These are phyloP conservation scores for Phaethornis superciliosus DNA, from an alignment of 2,113 vertebrate species.

Conservation along the genomic window DNA sequence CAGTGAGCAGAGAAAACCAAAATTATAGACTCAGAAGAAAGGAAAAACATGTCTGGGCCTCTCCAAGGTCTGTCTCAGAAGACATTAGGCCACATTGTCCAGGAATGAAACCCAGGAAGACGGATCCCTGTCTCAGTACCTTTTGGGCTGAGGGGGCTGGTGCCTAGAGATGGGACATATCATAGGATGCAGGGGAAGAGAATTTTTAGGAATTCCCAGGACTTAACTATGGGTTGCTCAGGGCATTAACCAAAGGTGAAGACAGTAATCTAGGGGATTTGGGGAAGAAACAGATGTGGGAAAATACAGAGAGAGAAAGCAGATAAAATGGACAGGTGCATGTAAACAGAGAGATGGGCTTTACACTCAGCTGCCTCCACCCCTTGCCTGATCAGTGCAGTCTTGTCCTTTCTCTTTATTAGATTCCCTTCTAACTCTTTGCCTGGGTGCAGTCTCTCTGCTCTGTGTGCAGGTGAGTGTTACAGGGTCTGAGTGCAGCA, in stretches of 20 bases:
- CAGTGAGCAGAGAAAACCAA: neutral
- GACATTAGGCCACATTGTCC: neutral
- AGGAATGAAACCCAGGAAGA: neutral
- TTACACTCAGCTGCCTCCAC: accelerated
- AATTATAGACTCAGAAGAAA: neutral
- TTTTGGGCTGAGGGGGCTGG: neutral
- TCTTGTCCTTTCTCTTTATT: neutral
- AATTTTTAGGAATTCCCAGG: neutral
- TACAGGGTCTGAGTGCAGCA: neutral
- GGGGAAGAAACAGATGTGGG: neutral
- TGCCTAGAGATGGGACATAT: neutral
- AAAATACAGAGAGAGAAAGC: neutral
- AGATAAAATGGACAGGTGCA: neutral
- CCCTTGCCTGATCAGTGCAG: neutral
- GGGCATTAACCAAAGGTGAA: neutral
- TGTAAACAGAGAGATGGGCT: neutral
- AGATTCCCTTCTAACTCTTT: neutral
- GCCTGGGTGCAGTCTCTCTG: neutral
- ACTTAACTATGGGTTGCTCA: neutral
- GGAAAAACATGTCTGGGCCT: neutral
- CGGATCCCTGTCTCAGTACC: neutral
- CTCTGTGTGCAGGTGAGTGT: neutral
- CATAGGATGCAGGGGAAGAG: neutral
- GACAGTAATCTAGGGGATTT: neutral
- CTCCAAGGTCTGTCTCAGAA: neutral